Base-by-base conservation (phyloP, 1,140 invertebrate genomes). In the Brachionus asplanchnoidis region DNA sequence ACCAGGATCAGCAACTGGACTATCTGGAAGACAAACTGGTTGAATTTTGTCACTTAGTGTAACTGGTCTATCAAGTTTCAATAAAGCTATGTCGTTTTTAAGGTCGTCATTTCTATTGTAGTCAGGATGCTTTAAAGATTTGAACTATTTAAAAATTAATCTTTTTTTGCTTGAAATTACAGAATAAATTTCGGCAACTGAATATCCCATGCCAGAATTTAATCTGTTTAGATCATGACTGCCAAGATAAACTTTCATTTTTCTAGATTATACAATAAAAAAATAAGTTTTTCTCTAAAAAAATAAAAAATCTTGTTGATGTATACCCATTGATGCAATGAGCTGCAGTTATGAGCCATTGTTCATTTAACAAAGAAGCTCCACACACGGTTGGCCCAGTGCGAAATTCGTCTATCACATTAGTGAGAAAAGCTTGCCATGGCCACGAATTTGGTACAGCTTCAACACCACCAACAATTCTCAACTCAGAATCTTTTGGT, bases 1-100 rank as follows among this genome's bases (percentile, higher is more conserved):
- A 20, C 79, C 79, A 65, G 53, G 50, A n/a, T 60, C n/a, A 68
- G 79, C 50, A 65, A 85, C 23, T 9, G 66, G 14, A 11, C 46
- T 79, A 17, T 82, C 44, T 1, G 93, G 93, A 40, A 94, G 86
- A 88, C 93, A 94, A 17, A 91, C 92, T 0, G 93, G 93, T 0
- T 91, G 91, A 20, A 94, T 91, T 60, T 88, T 88, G 85, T 80
- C 87, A 42, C 87, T 91, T 86, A 91, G 94, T 4, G 56, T 78
- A 1, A 94, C 92, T 0, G 86, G 85, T 0, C 86, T 84, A 1
- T 78, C 50, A 0, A 92, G 87, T 46, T 87, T 89, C 0, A 94
- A 36, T 1, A 95, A 87, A 0, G 92, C 92, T 5, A 94, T 91
- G 86, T 94, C 94, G 85, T 93, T 91, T 85, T 90, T 86, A 28